phyloP scores from a whole-genome alignment of 2,113 vertebrate species.

The Casuarius casuarius region DNA sequence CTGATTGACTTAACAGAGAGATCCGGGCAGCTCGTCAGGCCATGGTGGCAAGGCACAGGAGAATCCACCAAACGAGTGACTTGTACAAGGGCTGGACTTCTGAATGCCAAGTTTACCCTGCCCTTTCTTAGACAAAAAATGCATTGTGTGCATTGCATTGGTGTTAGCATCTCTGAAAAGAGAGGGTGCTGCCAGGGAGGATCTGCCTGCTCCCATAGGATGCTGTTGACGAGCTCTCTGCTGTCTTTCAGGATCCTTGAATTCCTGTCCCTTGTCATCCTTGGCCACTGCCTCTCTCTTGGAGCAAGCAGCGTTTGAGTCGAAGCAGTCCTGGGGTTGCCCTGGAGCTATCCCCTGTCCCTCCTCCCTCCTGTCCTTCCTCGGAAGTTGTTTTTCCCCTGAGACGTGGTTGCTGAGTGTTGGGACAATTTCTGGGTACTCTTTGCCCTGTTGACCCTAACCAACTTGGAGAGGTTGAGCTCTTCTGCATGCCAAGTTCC shows the following conservation, averaged over 20 bases:
- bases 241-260: conserved; percentile 3
- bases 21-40: neutral
- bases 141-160: neutral
- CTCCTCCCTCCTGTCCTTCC: neutral
- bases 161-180: neutral
- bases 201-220: neutral
- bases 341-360: neutral
- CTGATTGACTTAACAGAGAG: neutral
- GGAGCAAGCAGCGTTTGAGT: neutral
- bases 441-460: neutral
- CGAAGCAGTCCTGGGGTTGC: neutral
- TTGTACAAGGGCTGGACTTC: neutral
- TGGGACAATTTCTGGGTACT: neutral
- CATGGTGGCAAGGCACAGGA: neutral
- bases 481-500: neutral
- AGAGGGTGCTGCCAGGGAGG: neutral
- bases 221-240: neutral
- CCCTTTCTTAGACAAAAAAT: conserved; percentile 18
- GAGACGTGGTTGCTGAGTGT: neutral
- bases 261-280: neutral
- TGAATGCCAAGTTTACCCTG: neutral
- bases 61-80: neutral
- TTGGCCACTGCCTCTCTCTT: neutral
- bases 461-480: neutral
- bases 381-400: neutral